Evolutionary conservation across 2,113 vertebrate genomes (phyloP).

Genomic region (Phrynosoma platyrhinos): DNA sequence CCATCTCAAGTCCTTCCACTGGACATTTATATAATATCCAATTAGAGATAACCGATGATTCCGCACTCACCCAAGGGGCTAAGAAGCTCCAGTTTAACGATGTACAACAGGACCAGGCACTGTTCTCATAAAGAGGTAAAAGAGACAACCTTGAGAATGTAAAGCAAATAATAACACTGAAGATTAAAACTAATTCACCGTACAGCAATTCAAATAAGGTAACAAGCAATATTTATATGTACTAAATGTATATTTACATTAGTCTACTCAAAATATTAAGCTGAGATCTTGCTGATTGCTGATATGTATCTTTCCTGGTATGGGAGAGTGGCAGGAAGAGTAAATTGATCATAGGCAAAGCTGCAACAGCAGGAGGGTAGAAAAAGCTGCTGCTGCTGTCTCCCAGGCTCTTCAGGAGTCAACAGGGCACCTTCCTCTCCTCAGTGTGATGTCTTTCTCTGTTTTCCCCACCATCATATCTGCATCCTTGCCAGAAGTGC

Average conservation of each 20-base stretch:
- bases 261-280: background rate
- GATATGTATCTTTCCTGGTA: no score
- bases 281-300: background rate
- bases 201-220: background rate
- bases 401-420: no score
- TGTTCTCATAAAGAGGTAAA: background rate
- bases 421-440: no score
- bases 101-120: background rate
- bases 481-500: no score
- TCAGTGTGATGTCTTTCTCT: no score
- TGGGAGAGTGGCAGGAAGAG: no score
- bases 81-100: slow-evolving; percentile 32
- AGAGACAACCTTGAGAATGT: slow-evolving; percentile 13
- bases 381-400: no score
- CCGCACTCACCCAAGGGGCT: slow-evolving; percentile 11
- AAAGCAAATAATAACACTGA: background rate
- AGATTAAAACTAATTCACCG: background rate
- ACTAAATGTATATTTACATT: background rate
- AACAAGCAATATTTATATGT: background rate
- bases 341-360: no score
- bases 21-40: background rate
- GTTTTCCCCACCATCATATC: no score
- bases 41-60: background rate
- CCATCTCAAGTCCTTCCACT: background rate
- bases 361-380: no score